These are phyloP conservation scores for Zophobas atratus DNA, from an alignment of 1,140 invertebrate genomes.

Conservation along the genomic window DNA sequence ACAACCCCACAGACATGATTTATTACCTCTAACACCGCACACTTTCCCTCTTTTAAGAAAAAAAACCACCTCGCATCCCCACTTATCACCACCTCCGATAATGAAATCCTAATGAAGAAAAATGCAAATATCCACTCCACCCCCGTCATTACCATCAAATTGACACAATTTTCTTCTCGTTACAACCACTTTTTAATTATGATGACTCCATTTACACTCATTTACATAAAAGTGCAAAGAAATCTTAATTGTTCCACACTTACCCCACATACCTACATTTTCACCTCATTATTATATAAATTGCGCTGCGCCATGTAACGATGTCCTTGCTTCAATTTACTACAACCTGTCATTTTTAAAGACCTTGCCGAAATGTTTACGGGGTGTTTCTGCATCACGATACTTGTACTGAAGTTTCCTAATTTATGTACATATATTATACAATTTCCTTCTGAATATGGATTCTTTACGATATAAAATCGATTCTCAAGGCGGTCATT, in stretches of 20 bases:
- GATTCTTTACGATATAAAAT: conserved; percentile 14
- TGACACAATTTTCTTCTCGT: conserved; percentile 17
- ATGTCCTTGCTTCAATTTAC: conserved; percentile 43
- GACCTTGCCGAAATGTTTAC: conserved; percentile 40
- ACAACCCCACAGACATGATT: conserved; percentile 8
- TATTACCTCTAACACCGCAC: conserved; percentile 14
- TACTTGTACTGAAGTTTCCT: conserved; percentile 19
- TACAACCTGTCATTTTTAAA: conserved; percentile 36
- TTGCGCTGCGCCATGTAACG: conserved; percentile 42
- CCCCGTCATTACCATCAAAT: not conserved
- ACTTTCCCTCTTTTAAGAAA: conserved; percentile 20
- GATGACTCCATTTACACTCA: not conserved
- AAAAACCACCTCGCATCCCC: conserved; percentile 8
- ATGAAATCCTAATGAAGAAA: conserved; percentile 25
- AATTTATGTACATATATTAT: conserved; percentile 41
- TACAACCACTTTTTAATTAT: not conserved
- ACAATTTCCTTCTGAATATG: conserved; percentile 34
- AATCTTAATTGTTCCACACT: not conserved
- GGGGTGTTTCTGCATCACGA: conserved; percentile 20
- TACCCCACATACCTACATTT: too few relatives aligned
- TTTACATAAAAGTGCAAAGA: not conserved
- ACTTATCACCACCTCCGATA: conserved; percentile 25
- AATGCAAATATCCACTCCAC: conserved; percentile 7
- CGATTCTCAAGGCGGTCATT: conserved; percentile 15
- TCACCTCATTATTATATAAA: conserved; percentile 24